Evolutionary conservation across 1,140 invertebrate genomes (phyloP), one percentile per base, ranked within the genome.

Genomic region (Tribolium castaneum): DNA sequence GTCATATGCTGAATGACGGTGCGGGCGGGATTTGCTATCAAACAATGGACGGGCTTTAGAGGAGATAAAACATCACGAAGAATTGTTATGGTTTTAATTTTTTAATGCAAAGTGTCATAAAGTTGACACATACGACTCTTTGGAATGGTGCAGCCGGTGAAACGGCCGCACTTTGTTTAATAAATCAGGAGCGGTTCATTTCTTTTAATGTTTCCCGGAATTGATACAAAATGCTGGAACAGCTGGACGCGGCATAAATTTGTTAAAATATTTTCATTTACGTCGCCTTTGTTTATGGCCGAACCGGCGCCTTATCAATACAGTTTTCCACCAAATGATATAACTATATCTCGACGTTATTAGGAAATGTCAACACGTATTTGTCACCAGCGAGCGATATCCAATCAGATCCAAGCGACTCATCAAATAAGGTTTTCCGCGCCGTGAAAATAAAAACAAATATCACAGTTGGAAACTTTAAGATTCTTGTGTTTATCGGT

Each of bases 331-430:
- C 25, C 6, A 4, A 30, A 30, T 19, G 16, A 30, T 30, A 30
- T 30, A 6, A 30, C 25, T 59, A 59, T 59, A 12, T 9, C 52
- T 16, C 52, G 12, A 19, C 30, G 30, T 66, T 66, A 66, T 66
- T 66, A 66, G 25, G 34, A 35, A 66, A 66, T 66, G 59, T 66
- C 59, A 66, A 66, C 59, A 66, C 59, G 30, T 35, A 66, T 66
- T 66, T 66, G 59, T 66, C 59, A 66, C 59, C 59, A 30, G n/a
- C 22, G 13, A 30, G 10, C 56, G 22, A 62, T 66, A 66, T 66
- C 59, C 59, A 66, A 66, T 66, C 59, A 66, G 30, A 66, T 66
- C 59, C 30, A 35, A 30, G n/a, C 35, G 59, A 35, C 59, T 14
- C 59, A 66, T 66, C 59, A 66, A 35, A 66, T 66, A 66, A 66